Evolutionary conservation across 2,888 invertebrate genomes (phyloP).

Genomic region (Mesorhabditis spiculigera): DNA sequence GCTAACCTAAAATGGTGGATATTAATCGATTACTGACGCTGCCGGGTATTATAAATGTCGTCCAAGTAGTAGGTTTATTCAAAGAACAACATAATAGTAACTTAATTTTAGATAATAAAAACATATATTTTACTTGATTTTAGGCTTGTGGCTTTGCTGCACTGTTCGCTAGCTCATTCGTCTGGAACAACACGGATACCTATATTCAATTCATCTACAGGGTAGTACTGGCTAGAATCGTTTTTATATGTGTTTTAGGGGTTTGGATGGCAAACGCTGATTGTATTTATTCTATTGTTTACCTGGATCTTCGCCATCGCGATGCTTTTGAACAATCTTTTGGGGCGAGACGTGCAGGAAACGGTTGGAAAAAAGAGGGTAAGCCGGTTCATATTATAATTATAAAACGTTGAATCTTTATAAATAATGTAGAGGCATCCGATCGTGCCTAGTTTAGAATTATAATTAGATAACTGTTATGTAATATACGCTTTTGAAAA

Average conservation of each 20-base stretch:
- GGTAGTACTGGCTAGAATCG: constrained; percentile 12
- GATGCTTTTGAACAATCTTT: constrained; percentile 30
- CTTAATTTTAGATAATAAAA: neutral
- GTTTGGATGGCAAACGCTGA: constrained; percentile 38
- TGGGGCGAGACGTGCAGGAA: constrained; percentile 37
- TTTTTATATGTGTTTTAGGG: constrained; percentile 20
- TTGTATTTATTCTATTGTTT: constrained; percentile 33
- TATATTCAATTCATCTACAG: constrained; percentile 39
- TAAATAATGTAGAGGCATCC: neutral
- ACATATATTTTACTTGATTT: constrained; percentile 7
- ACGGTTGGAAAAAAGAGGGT: constrained; percentile 39
- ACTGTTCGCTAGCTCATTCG: constrained; percentile 40
- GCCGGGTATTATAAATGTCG: constrained; percentile 35
- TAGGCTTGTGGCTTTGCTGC: constrained; percentile 27
- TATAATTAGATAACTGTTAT: neutral
- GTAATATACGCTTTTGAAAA: no score
- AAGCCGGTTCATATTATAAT: neutral
- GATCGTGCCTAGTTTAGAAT: neutral
- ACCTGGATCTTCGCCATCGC: constrained; percentile 38
- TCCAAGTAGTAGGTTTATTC: constrained; percentile 27
- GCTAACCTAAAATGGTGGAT: constrained; percentile 24
- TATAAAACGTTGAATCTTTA: constrained; percentile 1
- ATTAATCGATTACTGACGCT: constrained; percentile 34
- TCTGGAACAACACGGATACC: constrained; percentile 36
- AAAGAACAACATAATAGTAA: neutral